Conservation (phyloP, 2,888 invertebrate species). For the Tipula confusa region DNA sequence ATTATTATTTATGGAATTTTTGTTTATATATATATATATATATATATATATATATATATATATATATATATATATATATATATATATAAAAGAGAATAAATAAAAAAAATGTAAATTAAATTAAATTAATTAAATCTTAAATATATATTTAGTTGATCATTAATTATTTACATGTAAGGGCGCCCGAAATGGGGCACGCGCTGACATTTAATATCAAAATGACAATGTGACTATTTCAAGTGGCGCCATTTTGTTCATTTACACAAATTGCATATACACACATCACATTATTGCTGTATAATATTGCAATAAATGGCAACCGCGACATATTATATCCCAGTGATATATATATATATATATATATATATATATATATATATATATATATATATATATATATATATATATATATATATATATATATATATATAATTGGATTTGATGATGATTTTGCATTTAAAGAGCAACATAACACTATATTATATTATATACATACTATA, state of each 20-base stretch:
- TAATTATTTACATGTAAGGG: background rate
- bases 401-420: background rate
- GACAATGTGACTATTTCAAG: background rate
- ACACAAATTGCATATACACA: background rate
- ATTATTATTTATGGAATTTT: slow-evolving; percentile 20
- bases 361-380: background rate
- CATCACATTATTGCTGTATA: background rate
- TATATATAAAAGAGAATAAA: background rate
- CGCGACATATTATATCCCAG: background rate
- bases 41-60: background rate
- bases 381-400: background rate
- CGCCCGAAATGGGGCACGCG: background rate
- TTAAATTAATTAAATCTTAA: background rate
- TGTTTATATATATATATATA: background rate
- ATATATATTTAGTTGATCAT: background rate
- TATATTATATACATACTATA: background rate
- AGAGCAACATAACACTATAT: background rate
- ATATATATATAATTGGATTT: background rate
- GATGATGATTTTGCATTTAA: slow-evolving; percentile 25
- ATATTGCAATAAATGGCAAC: background rate
- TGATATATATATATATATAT: background rate
- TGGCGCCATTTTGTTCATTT: background rate
- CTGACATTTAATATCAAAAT: background rate
- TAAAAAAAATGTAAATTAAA: background rate
- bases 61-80: background rate